Evolutionary conservation across 2,797 vertebrate species (phyloP).

Genomic region (Argya squamiceps): DNA sequence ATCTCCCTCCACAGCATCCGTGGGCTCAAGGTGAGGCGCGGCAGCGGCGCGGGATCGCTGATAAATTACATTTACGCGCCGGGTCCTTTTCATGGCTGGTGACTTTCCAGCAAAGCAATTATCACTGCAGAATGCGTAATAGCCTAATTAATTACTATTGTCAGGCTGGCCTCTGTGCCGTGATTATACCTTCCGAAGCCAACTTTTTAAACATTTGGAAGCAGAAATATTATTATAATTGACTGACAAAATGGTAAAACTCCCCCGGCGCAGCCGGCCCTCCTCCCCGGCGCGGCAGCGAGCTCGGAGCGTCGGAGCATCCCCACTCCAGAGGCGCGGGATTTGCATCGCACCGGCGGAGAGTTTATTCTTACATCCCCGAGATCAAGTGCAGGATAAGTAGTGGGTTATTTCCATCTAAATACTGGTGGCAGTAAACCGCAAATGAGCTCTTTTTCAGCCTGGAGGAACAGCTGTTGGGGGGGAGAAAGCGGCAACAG

Average conservation of each 20-base stretch:
- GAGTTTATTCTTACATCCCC: slow-evolving; percentile 27
- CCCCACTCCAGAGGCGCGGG: slow-evolving; percentile 1
- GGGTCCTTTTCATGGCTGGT: slow-evolving; percentile 89
- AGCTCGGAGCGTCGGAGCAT: background rate
- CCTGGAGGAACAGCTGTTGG: slow-evolving; percentile 23
- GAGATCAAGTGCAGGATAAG: slow-evolving; percentile 43
- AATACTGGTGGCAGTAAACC: slow-evolving; percentile 49
- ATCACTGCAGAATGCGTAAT: slow-evolving; percentile 99
- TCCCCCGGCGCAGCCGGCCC: slow-evolving; percentile 31
- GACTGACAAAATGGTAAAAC: slow-evolving; percentile 75
- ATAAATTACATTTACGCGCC: slow-evolving; percentile 87
- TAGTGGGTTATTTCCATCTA: slow-evolving; percentile 66
- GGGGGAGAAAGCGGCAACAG: slow-evolving; percentile 35
- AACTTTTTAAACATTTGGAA: slow-evolving; percentile 83
- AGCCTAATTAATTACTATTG: slow-evolving; percentile 99
- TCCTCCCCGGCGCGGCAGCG: background rate
- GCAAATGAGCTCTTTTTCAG: slow-evolving; percentile 50
- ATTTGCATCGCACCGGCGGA: background rate
- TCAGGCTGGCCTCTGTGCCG: slow-evolving; percentile 93
- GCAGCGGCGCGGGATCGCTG: slow-evolving; percentile 75
- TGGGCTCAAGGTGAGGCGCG: slow-evolving; percentile 88
- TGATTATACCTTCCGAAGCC: slow-evolving; percentile 89
- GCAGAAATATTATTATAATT: slow-evolving; percentile 82
- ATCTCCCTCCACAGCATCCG: background rate
- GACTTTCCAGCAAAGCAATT: slow-evolving; percentile 99